Evolutionary conservation across 2,113 vertebrate genomes (phyloP).

Genomic region (Heptranchias perlo): DNA sequence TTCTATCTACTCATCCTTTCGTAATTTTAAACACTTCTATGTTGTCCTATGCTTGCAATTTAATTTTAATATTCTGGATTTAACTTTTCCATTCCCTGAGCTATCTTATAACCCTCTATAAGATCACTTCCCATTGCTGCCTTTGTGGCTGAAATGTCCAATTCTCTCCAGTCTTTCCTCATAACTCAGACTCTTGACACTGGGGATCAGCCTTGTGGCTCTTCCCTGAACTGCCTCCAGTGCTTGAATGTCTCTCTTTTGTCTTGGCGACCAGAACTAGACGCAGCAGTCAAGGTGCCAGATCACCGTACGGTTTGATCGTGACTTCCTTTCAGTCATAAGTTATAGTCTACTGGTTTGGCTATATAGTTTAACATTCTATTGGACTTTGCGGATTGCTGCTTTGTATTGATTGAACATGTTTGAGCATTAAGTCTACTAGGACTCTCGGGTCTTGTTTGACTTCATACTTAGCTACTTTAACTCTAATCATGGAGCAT

Average conservation of each 20-base stretch:
- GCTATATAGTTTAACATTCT: too few relatives aligned
- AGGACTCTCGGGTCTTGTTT: too few relatives aligned
- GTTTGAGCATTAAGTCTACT: too few relatives aligned
- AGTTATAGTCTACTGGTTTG: too few relatives aligned
- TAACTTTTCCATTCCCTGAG: too few relatives aligned
- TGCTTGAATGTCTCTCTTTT: neutral
- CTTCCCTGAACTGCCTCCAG: neutral
- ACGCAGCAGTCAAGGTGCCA: neutral
- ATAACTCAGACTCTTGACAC: neutral
- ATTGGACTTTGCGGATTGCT: too few relatives aligned
- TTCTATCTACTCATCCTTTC: too few relatives aligned
- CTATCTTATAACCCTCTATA: neutral
- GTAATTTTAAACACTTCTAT: neutral
- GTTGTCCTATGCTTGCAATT: neutral
- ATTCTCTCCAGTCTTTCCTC: neutral
- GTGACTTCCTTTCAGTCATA: too few relatives aligned
- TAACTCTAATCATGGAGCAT: too few relatives aligned
- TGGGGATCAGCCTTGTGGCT: neutral
- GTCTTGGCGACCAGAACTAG: neutral
- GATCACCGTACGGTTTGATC: too few relatives aligned
- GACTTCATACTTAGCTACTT: too few relatives aligned
- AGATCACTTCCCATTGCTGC: neutral
- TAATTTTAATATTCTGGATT: neutral
- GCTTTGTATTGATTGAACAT: too few relatives aligned
- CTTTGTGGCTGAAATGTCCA: neutral